Evolutionary conservation across 2,113 vertebrate genomes (phyloP).

Genomic region (Baryphthengus martii): DNA sequence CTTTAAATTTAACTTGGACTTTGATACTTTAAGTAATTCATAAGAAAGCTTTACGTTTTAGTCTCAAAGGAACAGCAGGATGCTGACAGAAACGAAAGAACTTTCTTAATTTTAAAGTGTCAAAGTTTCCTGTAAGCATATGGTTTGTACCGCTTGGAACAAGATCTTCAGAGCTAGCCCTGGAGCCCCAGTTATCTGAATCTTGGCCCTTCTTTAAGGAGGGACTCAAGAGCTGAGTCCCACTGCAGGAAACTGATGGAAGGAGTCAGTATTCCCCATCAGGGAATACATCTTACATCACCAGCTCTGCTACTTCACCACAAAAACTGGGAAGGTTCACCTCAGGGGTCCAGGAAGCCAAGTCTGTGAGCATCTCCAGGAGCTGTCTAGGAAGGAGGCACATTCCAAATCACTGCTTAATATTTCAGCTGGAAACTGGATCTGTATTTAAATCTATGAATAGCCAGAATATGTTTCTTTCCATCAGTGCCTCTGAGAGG

Average conservation of each 20-base stretch:
- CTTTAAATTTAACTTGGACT: neutral
- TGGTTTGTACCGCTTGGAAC: neutral
- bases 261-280: neutral
- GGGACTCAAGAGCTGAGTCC: neutral
- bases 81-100: neutral
- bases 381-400: neutral
- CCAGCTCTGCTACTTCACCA: neutral
- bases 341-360: neutral
- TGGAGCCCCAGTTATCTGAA: neutral
- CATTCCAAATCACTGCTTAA: neutral
- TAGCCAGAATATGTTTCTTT: neutral
- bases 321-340: neutral
- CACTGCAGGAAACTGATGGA: neutral
- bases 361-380: neutral
- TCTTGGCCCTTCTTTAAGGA: neutral
- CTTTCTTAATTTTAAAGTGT: neutral
- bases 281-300: neutral
- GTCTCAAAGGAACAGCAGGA: neutral
- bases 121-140: neutral
- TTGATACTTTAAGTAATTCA: conserved; percentile 35
- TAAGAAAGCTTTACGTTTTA: neutral
- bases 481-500: neutral
- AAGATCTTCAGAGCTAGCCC: neutral
- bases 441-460: neutral
- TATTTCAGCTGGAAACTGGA: neutral